A percentile compares a stretch with the other conserved stretches of the same genome.
These are phyloP conservation scores for Drosophila formosana DNA, from an alignment of 2,888 invertebrate genomes.

Conservation along the genomic window DNA sequence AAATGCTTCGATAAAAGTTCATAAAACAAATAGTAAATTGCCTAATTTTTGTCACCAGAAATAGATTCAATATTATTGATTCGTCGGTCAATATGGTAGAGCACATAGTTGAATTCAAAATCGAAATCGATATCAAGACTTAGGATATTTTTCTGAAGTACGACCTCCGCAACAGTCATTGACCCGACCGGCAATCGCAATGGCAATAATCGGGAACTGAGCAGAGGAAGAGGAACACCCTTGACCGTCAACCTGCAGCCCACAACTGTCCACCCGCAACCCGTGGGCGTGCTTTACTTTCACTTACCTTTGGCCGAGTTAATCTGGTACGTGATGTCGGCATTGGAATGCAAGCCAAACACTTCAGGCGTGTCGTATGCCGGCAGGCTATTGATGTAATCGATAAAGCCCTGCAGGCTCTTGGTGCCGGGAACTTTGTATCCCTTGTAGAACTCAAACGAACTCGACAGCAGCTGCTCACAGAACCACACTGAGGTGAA, in stretches of 20 bases:
- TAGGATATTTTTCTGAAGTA: neutral
- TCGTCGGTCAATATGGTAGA: neutral
- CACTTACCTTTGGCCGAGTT: conserved; percentile 94
- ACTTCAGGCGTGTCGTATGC: conserved; percentile 96
- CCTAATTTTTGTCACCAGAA: too few relatives aligned
- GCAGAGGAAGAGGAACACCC: neutral
- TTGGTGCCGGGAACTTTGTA: conserved; percentile 96
- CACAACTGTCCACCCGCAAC: neutral
- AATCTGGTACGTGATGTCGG: conserved; percentile 98
- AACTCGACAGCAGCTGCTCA: conserved; percentile 93
- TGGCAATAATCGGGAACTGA: conserved; percentile 24
- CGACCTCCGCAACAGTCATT: conserved; percentile 26
- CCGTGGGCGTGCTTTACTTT: conserved; percentile 2
- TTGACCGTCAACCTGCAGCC: neutral
- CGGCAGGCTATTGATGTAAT: conserved; percentile 94
- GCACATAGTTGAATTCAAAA: neutral
- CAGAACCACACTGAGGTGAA: conserved; percentile 98
- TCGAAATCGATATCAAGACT: neutral
- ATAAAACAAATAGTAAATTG: too few relatives aligned
- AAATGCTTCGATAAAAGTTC: too few relatives aligned
- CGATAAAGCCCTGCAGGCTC: conserved; percentile 92
- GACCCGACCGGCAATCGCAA: conserved; percentile 23
- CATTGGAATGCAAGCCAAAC: conserved; percentile 98
- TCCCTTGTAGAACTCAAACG: conserved; percentile 96
- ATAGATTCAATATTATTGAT: neutral